Base-by-base conservation (phyloP, 2,888 invertebrate genomes). In the Melanotus villosus region DNA sequence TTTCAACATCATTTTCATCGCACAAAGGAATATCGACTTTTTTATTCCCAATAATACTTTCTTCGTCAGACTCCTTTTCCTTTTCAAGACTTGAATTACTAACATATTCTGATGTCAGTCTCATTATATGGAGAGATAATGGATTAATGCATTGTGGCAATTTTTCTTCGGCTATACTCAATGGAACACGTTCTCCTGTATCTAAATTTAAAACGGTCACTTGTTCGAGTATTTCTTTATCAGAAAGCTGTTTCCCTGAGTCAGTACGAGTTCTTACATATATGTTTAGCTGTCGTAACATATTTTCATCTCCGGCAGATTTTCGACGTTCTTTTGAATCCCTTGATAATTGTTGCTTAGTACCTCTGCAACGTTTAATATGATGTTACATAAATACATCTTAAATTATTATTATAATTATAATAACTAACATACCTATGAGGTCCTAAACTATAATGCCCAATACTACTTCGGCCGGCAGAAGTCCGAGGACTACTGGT, bases 151-250 rank as follows among this genome's bases (percentile, higher is more conserved):
- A 94, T 81, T 93, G 92, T 0, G 96, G 96, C 74, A 96, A 86
- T 85, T 96, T 96, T 83, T 97, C 97, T 82, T 98, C 98, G 1
- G 98, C 97, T 78, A 94, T 93, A 81, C 96, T 97, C 68, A 98
- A 87, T n/a, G 98, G 97, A 77, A 98, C 93, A 76, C 94, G 90
- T 85, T 98, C 98, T 1, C 98, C 96, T 5, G 93, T 93, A 82
- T 93, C 93, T 68, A 93, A 86, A 85, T 93, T 93, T 80, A 93
- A 88, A 56, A 93, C 93, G 73, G 93, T 93, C 80, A 82, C 82
- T 87, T 96, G 95, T 84, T 96, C 95, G 72, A 98, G 87, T 76
- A 98, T 98, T 89, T 98, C 96, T 87, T 94, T 90, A 86, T 97
- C 97, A 6, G 94, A 92, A 65, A 97, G 88, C 76, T 91, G 92